A percentile compares a stretch with the other conserved stretches of the same genome.
These are phyloP conservation scores for Eupithecia exiguata DNA, from an alignment of 2,888 invertebrate genomes.

Conservation along the genomic window DNA sequence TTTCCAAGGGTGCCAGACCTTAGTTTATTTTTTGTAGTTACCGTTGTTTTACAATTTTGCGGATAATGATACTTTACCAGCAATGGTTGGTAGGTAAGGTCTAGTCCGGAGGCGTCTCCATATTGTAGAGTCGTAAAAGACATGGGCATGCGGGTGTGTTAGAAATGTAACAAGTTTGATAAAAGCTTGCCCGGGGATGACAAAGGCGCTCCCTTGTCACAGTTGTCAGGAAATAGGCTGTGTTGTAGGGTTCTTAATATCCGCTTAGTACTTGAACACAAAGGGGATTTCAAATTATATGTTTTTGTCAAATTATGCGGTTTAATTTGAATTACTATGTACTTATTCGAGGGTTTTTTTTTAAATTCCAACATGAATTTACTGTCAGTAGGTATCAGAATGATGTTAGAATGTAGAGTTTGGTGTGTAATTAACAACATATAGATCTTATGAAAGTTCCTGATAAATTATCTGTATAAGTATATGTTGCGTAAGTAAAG, in stretches of 20 bases:
- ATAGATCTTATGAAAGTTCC: too few relatives aligned
- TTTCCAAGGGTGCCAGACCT: too few relatives aligned
- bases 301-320: not conserved
- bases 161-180: slow-evolving; percentile 24
- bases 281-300: not conserved
- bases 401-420: too few relatives aligned
- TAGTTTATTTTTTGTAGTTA: too few relatives aligned
- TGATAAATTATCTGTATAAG: too few relatives aligned
- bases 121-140: not conserved
- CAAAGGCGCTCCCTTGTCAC: slow-evolving; percentile 22
- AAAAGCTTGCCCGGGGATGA: slow-evolving; percentile 26
- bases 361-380: too few relatives aligned
- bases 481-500: too few relatives aligned
- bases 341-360: too few relatives aligned
- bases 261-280: not conserved
- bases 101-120: not conserved
- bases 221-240: slow-evolving; percentile 21
- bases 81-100: not conserved
- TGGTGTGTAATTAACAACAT: too few relatives aligned
- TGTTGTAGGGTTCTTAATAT: slow-evolving; percentile 1
- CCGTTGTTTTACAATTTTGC: too few relatives aligned
- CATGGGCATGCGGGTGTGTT: slow-evolving; percentile 21
- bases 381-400: too few relatives aligned
- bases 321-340: not conserved
- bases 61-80: too few relatives aligned